Percentiles rank a stretch among this genome's conserved stretches.
These are phyloP conservation scores for Cephonodes hylas DNA, from an alignment of 2,888 invertebrate species.

Conservation along the genomic window DNA sequence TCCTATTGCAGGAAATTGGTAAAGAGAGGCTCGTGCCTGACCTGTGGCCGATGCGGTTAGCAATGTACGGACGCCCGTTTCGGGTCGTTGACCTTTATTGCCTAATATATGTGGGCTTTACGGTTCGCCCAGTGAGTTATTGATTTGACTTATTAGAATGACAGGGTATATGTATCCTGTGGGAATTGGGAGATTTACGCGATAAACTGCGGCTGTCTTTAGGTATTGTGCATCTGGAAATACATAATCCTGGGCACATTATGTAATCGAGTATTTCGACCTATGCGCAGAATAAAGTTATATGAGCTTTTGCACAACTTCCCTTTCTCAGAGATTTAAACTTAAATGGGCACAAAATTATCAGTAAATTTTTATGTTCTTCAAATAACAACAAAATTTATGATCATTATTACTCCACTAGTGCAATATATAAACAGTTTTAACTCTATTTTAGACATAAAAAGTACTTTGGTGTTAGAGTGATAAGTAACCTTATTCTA, in stretches of 20 bases:
- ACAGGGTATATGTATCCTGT: background rate
- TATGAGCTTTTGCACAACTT: too few species aligned
- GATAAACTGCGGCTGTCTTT: background rate
- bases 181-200: background rate
- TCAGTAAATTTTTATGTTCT: too few species aligned
- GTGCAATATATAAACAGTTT: too few species aligned
- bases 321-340: too few species aligned
- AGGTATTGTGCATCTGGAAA: background rate
- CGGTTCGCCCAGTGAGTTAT: background rate
- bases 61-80: background rate
- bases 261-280: too few species aligned
- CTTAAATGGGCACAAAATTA: too few species aligned
- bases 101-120: background rate
- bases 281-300: too few species aligned
- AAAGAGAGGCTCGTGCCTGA: background rate
- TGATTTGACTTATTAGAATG: background rate
- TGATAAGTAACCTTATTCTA: too few species aligned
- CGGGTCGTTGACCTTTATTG: slow-evolving; percentile 7
- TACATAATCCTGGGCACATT: background rate
- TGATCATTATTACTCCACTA: too few species aligned
- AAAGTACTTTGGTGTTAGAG: too few species aligned
- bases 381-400: too few species aligned
- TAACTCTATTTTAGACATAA: too few species aligned
- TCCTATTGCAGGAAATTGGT: slow-evolving; percentile 1
- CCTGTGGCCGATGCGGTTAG: background rate